Percentiles rank a stretch among this genome's conserved stretches.
Conservation (phyloP, 2,113 vertebrate species). For the Phoxinus phoxinus region DNA sequence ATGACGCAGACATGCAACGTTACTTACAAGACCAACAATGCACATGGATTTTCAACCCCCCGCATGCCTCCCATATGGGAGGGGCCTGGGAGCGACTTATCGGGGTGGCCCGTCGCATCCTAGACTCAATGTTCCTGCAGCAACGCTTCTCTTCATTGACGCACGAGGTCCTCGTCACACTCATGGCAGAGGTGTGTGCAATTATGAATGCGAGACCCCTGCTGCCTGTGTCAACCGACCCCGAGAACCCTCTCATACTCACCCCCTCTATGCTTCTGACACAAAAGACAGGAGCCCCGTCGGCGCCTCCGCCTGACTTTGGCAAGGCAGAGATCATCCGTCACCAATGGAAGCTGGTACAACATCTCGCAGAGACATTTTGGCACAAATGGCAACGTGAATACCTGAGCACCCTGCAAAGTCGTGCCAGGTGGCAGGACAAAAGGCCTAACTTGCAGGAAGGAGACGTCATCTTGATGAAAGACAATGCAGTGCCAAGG, state of each 20-base stretch:
- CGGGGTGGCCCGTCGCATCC: too few species aligned
- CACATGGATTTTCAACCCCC: too few species aligned
- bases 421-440: not conserved
- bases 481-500: too few species aligned
- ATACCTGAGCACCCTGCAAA: conserved; percentile 12
- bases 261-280: conserved; percentile 13
- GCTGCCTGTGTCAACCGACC: not conserved
- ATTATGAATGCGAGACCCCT: not conserved
- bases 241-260: not conserved
- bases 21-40: too few species aligned
- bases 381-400: conserved; percentile 40
- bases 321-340: not conserved
- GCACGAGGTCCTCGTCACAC: not conserved
- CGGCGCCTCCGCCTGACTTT: not conserved
- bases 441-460: not conserved
- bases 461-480: too few species aligned
- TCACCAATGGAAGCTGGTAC: not conserved
- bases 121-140: too few species aligned
- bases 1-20: too few species aligned
- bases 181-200: conserved; percentile 22
- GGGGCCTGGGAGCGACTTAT: too few species aligned
- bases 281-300: not conserved
- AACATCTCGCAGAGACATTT: conserved; percentile 9
- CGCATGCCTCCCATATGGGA: too few species aligned
- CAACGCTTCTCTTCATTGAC: too few species aligned